Evolutionary conservation across 2,113 vertebrate genomes (phyloP), one percentile per base, ranked within the genome.

Genomic region (Chloropsis cyanopogon): DNA sequence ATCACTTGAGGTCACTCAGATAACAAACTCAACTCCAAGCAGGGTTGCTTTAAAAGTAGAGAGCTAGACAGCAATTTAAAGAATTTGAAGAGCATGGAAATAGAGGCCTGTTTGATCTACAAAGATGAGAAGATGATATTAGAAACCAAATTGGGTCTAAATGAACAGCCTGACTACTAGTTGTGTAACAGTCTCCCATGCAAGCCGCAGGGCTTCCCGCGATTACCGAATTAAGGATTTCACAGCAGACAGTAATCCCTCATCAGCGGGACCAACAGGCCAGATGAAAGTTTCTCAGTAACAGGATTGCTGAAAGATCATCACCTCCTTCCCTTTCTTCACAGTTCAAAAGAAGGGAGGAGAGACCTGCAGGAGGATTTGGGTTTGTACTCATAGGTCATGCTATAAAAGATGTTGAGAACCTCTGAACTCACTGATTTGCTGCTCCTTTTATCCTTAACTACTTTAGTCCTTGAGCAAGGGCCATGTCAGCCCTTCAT

Each of bases 231-330:
- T 88, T 95, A 91, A 82, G 69, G 88, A 78, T 92, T 91, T 59
- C 53, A 37, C 44, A 91, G 91, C 72, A 91, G 89, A 83, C 15
- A 0, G 26, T 83, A 92, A 94, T 86, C 90, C 82, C 82, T 61
- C 86, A 57, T 39, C 76, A 77, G 79, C 0, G 0, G 68, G 79
- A 73, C 85, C 92, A 47, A 73, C 35, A 80, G 57, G 77, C 17
- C 59, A 93, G 85, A 93, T 59, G 71, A 95, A 93, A 95, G 93
- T 88, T 73, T 49, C 88, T 80, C 76, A 86, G 63, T 90, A 92
- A 96, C 47, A 85, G 49, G 88, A 94, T 66, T 92, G 79, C 49
- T 71, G 33, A 60, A 83, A 86, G 71, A 88, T 86, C 94, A 90
- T 54, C 79, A 88, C 42, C 75, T 77, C 71, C 84, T 59, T 72